Conservation (phyloP, 1,140 invertebrate species). For the Antheraea mylitta region DNA sequence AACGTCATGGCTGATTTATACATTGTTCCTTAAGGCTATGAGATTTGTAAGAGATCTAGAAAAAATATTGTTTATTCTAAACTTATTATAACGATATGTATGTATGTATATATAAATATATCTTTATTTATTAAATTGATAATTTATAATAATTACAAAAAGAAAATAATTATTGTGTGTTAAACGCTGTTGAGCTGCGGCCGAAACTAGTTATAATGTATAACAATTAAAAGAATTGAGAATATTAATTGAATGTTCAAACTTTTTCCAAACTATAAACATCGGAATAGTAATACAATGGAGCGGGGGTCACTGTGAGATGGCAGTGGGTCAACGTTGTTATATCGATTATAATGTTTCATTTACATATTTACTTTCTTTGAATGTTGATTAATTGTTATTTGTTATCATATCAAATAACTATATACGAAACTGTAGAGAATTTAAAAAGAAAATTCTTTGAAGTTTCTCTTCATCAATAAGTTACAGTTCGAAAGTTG, state of each 20-base stretch:
- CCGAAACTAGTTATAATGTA: neutral
- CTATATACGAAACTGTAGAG: too few species aligned
- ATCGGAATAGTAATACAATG: neutral
- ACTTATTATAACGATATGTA: too few species aligned
- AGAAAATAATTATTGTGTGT: too few species aligned
- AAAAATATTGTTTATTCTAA: too few species aligned
- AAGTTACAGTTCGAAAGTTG: neutral
- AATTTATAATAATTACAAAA: too few species aligned
- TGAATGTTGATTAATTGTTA: neutral
- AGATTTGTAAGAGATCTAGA: too few species aligned
- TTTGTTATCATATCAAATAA: neutral
- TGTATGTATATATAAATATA: too few species aligned
- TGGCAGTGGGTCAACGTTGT: constrained; percentile 8
- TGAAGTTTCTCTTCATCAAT: neutral
- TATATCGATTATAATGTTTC: constrained; percentile 16
- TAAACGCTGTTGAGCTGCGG: too few species aligned
- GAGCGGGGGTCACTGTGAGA: constrained; percentile 3
- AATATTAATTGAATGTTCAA: neutral
- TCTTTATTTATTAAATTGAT: too few species aligned
- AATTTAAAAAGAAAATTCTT: neutral
- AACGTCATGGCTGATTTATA: too few species aligned
- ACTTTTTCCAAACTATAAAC: neutral
- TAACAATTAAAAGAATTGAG: neutral
- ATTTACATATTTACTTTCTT: neutral
- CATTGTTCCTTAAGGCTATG: too few species aligned